Conservation (phyloP, 2,797 vertebrate species). For the Hydrocynus forskahlii region DNA sequence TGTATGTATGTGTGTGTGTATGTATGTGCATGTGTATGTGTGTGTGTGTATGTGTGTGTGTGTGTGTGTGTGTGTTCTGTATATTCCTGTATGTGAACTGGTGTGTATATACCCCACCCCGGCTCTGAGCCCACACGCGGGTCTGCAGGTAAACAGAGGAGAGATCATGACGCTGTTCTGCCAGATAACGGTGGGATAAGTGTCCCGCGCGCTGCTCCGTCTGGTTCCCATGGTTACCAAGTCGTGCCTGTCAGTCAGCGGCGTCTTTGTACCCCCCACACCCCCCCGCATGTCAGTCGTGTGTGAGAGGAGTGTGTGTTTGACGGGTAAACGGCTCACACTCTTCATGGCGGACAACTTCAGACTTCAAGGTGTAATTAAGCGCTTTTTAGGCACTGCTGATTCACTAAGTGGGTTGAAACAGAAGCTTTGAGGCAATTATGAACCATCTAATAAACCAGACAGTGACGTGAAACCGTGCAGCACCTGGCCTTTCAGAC, state of each 20-base stretch:
- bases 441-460: not conserved
- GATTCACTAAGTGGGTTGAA: conserved; percentile 5
- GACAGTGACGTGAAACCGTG: not conserved
- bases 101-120: not conserved
- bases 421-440: conserved; percentile 1
- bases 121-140: not conserved
- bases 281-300: not conserved
- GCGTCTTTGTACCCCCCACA: not conserved
- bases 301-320: no score
- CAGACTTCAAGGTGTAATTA: not conserved
- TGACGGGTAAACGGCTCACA: not conserved
- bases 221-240: conserved; percentile 20
- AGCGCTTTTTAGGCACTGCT: not conserved
- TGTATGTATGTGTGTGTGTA: no score
- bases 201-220: not conserved
- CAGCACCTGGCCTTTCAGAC: no score
- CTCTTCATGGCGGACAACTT: not conserved
- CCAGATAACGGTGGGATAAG: conserved; percentile 15
- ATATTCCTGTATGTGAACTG: no score
- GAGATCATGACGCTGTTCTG: not conserved
- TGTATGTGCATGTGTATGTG: no score
- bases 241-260: conserved; percentile 1
- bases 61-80: no score
- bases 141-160: not conserved
- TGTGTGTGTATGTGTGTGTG: no score